These are phyloP conservation scores for Trichosurus vulpecula DNA, from an alignment of 2,797 vertebrate species.

Conservation along the genomic window DNA sequence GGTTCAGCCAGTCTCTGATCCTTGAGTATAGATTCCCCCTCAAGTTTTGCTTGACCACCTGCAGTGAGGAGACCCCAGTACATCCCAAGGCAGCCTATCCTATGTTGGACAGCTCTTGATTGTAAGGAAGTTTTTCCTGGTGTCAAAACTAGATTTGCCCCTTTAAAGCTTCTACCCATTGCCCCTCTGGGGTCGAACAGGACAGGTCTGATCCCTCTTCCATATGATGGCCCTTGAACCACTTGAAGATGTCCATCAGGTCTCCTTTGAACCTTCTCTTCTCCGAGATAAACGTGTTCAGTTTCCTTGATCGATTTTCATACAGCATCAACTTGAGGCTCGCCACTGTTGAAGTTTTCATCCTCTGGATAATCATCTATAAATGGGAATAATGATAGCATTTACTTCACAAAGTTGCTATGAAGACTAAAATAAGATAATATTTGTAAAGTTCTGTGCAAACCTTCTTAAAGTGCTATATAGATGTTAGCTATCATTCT, in stretches of 20 bases:
- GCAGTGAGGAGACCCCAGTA: not conserved
- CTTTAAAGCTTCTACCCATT: not conserved
- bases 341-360: not conserved
- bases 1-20: not conserved
- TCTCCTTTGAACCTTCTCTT: not conserved
- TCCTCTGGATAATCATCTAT: not conserved
- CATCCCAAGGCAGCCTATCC: not conserved
- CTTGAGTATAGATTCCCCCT: not conserved
- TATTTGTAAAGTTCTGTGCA: not conserved
- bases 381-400: not conserved
- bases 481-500: not conserved
- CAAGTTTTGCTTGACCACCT: not conserved
- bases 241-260: not conserved
- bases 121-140: too few relatives aligned
- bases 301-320: not conserved
- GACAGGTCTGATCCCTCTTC: not conserved
- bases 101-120: not conserved
- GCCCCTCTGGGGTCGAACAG: not conserved
- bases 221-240: not conserved
- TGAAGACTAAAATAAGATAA: not conserved
- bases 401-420: not conserved
- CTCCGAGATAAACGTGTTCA: not conserved
- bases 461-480: not conserved
- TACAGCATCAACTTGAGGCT: not conserved
- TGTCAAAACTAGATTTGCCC: not conserved